Evolutionary conservation across 2,797 vertebrate species (phyloP), one percentile per base, ranked within the genome.

Genomic region (Alectoris magna): DNA sequence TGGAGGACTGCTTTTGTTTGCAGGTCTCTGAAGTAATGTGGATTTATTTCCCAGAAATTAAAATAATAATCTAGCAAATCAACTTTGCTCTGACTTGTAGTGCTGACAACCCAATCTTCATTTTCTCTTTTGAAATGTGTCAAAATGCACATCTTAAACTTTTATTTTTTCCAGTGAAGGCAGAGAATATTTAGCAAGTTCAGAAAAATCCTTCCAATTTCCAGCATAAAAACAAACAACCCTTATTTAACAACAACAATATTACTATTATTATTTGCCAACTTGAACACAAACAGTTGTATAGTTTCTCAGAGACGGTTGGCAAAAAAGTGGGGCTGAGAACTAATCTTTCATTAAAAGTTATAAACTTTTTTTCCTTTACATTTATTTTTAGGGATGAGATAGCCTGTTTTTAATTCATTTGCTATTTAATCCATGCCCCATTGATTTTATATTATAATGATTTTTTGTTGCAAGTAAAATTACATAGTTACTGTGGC

Each of bases 381-480:
- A 12, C 4, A 18, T 73, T 88, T 90, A 90, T 70, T 82, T 92
- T 91, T 87, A 77, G 53, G 84, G 17, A 68, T 44, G 1, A 69
- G 4, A 2, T 80, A 11, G 17, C 14, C 24, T 64, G 46, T 56
- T 94, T 89, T 79, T 74, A 88, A 76, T 89, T 73, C 4, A 77
- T 87, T 95, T 95, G 17, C 11, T 16, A 66, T 90, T 86, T 84
- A 81, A 92, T 87, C 17, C 29, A 41, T 88, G 44, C 23, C 11
- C 10, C 23, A 74, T 85, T 91, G 62, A n/a, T 91, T 91, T 87
- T 66, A 62, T 83, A 84, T 69, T 72, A 66, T 67, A 84, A 79
- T 84, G 80, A 91, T 79, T 95, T 88, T 60, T 4, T n/a, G 18
- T 74, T 91, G 14, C 44, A 89, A 91, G 38, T 85, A 80, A 89